Conservation (phyloP, 53 echinoderm and acorn worm genomes). For the Astropecten irregularis region DNA sequence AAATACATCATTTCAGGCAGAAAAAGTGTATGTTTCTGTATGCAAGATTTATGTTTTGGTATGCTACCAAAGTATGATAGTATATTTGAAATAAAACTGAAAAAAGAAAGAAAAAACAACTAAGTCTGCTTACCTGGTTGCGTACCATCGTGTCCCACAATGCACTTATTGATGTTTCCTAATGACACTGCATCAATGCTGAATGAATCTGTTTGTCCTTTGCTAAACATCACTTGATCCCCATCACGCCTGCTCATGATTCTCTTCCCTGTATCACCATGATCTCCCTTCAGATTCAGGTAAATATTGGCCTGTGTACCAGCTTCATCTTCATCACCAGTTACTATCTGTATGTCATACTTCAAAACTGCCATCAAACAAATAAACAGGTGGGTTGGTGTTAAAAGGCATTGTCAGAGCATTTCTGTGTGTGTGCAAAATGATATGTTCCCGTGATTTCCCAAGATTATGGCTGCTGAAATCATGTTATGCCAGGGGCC, state of each 20-base stretch:
- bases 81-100: too few species aligned
- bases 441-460: too few species aligned
- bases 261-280: slow-evolving; percentile 67
- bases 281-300: slow-evolving; percentile 54
- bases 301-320: slow-evolving; percentile 48
- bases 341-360: slow-evolving; percentile 46
- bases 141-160: slow-evolving; percentile 73
- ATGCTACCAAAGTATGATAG: too few species aligned
- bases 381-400: too few species aligned
- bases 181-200: slow-evolving; percentile 66
- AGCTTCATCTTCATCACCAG: slow-evolving; percentile 45
- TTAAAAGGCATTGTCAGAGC: too few species aligned
- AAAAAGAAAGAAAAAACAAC: too few species aligned
- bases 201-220: slow-evolving; percentile 51
- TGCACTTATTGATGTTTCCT: slow-evolving; percentile 65
- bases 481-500: too few species aligned
- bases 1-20: too few species aligned
- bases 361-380: slow-evolving; percentile 37
- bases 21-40: too few species aligned
- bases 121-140: slow-evolving; percentile 66
- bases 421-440: too few species aligned
- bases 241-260: slow-evolving; percentile 28
- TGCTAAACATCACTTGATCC: slow-evolving; percentile 22
- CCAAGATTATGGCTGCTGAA: too few species aligned
- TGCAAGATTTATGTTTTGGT: too few species aligned